Percentiles rank a stretch among this genome's conserved stretches.
Evolutionary conservation across 2,888 invertebrate species (phyloP).

Genomic region (Agonum fuliginosum): DNA sequence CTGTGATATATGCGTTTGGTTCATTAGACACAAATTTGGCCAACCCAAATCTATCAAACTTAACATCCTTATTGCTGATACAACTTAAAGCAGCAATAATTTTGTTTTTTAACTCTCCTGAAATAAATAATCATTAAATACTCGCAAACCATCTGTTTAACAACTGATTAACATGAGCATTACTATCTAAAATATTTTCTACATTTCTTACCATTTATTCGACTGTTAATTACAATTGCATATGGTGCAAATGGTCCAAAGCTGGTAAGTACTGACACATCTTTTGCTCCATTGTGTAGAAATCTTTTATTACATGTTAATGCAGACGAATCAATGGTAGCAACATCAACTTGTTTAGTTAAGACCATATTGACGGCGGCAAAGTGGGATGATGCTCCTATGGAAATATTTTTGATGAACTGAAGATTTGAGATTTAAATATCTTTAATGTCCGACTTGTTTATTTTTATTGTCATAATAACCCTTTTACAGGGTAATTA

Average conservation of each 20-base stretch:
- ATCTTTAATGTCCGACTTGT: no score
- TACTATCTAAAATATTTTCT: not conserved
- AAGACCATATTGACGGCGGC: conserved; percentile 79
- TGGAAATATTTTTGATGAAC: conserved; percentile 62
- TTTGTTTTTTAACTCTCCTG: conserved; percentile 50
- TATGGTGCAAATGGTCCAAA: conserved; percentile 82
- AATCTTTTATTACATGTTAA: conserved; percentile 75
- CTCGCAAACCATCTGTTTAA: conserved; percentile 20
- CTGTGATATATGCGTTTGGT: conserved; percentile 21
- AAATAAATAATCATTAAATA: conserved; percentile 10
- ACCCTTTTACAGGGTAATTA: no score
- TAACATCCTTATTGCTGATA: conserved; percentile 14
- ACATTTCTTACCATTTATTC: conserved; percentile 74
- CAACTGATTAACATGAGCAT: not conserved
- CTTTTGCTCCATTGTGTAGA: conserved; percentile 76
- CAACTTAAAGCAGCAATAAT: conserved; percentile 23
- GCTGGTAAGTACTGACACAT: conserved; percentile 77
- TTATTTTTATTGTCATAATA: no score
- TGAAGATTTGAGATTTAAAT: conserved; percentile 57
- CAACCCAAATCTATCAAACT: conserved; percentile 45
- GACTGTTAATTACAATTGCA: conserved; percentile 78
- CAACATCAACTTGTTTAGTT: conserved; percentile 78
- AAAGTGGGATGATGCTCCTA: conserved; percentile 78
- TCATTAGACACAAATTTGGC: conserved; percentile 39
- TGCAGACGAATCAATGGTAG: conserved; percentile 79